Percentiles rank a stretch among this genome's conserved stretches.
Conservation (phyloP, 2,113 vertebrate species). For the Tylochromis polylepis region DNA sequence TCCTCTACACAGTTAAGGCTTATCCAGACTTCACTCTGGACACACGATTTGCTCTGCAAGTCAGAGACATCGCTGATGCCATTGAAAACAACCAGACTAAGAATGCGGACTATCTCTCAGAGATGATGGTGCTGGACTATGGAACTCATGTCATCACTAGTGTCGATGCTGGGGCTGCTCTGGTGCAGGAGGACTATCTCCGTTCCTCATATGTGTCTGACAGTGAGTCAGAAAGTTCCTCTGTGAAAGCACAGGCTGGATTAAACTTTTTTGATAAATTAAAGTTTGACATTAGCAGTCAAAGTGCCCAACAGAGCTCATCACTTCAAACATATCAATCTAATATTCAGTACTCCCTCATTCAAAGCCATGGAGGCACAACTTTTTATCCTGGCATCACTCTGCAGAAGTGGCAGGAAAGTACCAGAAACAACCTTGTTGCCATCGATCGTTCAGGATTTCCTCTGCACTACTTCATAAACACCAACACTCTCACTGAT, state of each 20-base stretch:
- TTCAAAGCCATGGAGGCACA: conserved; percentile 75
- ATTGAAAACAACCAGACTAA: conserved; percentile 88
- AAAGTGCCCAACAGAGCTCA: not conserved
- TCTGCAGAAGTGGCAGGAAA: conserved; percentile 86
- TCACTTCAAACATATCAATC: conserved; percentile 72
- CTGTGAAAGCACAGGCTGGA: conserved; percentile 67
- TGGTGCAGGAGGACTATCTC: conserved; percentile 87
- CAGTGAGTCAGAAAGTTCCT: conserved; percentile 21
- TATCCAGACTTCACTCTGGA: conserved; percentile 77
- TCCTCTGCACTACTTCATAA: conserved; percentile 80
- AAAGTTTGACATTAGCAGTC: conserved; percentile 42
- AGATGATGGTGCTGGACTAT: conserved; percentile 83
- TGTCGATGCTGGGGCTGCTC: conserved; percentile 74
- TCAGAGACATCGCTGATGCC: conserved; percentile 75
- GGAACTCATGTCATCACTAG: conserved; percentile 87
- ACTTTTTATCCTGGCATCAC: conserved; percentile 90
- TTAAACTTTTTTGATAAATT: conserved; percentile 74
- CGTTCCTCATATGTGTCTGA: conserved; percentile 74
- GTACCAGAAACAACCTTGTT: conserved; percentile 82
- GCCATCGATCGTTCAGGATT: conserved; percentile 84
- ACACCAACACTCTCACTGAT: conserved; percentile 69
- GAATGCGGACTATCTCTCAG: conserved; percentile 79
- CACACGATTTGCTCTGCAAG: conserved; percentile 73
- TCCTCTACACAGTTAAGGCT: conserved; percentile 81
- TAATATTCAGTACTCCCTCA: conserved; percentile 80